A percentile compares a stretch with the other conserved stretches of the same genome.
Evolutionary conservation across 2,113 vertebrate genomes (phyloP).

Genomic region (Collichthys lucidus): DNA sequence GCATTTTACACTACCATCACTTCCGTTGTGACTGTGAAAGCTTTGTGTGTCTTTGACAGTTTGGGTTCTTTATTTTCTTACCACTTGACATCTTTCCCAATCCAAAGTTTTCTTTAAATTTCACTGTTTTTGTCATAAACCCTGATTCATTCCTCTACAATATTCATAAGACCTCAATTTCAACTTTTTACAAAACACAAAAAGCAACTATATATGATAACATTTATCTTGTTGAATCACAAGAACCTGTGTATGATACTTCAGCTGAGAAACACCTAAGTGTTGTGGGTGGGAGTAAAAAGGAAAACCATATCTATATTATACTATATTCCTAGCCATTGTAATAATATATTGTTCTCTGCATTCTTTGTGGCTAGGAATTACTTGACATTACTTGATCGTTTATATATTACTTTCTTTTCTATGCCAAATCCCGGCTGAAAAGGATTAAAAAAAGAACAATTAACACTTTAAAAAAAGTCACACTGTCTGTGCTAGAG

Average conservation of each 20-base stretch:
- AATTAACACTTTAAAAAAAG: not conserved
- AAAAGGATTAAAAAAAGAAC: not conserved
- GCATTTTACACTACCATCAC: not conserved
- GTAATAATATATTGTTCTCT: not conserved
- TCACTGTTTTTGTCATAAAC: not conserved
- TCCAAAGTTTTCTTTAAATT: not conserved
- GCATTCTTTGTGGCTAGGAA: not conserved
- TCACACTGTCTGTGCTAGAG: not conserved
- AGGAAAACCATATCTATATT: not conserved
- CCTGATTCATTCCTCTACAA: not conserved
- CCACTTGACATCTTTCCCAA: not conserved
- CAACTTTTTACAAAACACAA: not conserved
- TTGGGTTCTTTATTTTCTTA: constrained; percentile 1
- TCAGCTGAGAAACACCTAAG: not conserved
- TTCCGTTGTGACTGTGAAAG: not conserved
- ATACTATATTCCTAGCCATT: not conserved
- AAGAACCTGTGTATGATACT: not conserved
- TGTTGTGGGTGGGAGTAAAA: not conserved
- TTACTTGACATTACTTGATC: not conserved
- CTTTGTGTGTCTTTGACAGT: constrained; percentile 11
- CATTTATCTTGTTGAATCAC: not conserved
- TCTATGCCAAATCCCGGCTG: not conserved
- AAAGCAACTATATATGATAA: not conserved
- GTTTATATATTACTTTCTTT: not conserved
- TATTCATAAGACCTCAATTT: not conserved